These are phyloP conservation scores for Pimephales promelas DNA, from an alignment of 2,113 vertebrate genomes.

Conservation along the genomic window DNA sequence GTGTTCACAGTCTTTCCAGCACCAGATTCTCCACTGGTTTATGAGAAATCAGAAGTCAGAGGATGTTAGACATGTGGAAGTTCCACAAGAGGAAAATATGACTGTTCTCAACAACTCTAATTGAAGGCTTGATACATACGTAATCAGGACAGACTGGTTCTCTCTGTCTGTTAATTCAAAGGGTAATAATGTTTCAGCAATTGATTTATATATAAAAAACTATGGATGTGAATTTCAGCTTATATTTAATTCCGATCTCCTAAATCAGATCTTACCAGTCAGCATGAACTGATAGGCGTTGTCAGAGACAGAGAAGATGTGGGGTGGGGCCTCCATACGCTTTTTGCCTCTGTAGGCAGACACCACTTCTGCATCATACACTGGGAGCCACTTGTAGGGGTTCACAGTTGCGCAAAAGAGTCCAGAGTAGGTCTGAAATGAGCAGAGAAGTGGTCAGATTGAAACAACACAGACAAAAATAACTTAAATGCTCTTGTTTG, in stretches of 20 bases:
- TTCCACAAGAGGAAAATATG: not conserved
- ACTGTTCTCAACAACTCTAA: not conserved
- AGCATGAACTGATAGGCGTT: slow-evolving; percentile 49
- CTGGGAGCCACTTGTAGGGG: slow-evolving; percentile 85
- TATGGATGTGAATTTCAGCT: not conserved
- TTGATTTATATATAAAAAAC: slow-evolving; percentile 56
- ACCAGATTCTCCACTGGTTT: slow-evolving; percentile 58
- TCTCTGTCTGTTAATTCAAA: slow-evolving; percentile 59
- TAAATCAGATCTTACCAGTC: slow-evolving; percentile 18
- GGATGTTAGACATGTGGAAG: not conserved
- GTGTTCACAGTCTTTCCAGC: slow-evolving; percentile 60
- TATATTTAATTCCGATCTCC: not conserved
- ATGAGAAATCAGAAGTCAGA: not conserved
- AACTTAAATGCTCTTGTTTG: not conserved
- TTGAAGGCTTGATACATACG: slow-evolving; percentile 63
- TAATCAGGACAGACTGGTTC: slow-evolving; percentile 75
- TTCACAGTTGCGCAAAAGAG: slow-evolving; percentile 63
- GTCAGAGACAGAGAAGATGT: slow-evolving; percentile 52
- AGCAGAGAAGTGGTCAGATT: not conserved
- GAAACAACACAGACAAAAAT: not conserved
- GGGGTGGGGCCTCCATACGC: slow-evolving; percentile 57
- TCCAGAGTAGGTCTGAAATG: slow-evolving; percentile 43
- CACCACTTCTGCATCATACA: slow-evolving; percentile 57
- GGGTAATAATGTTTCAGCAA: slow-evolving; percentile 58
- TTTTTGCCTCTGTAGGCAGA: slow-evolving; percentile 73